Evolutionary conservation across 2,888 invertebrate genomes (phyloP), one percentile per base, ranked within the genome.

Genomic region (Hypomecis punctinalis): DNA sequence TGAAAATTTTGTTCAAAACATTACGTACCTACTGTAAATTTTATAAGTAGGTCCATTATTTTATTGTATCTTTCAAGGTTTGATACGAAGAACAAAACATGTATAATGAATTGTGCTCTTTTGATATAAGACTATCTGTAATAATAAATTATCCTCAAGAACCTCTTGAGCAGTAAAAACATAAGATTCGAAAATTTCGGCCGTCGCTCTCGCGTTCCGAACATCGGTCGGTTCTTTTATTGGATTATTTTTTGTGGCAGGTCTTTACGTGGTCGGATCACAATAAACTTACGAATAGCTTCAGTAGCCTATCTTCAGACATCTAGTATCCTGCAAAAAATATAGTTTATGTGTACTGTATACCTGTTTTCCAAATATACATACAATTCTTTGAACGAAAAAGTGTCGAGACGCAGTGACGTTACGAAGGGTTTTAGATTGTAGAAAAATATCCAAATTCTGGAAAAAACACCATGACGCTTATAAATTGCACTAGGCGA

Each of bases 241-340:
- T 82, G 73, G 77, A 83, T 84, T 84, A 80, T 91, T 91, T 90
- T 91, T 90, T 90, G 87, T 89, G 85, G 81, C 89, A 86, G 84
- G 86, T 89, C 88, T 90, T 89, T 85, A 86, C 80, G 78, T 78
- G 80, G 80, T 76, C 69, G 75, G 73, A 69, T 61, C 61, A 66
- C 56, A 57, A 58, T 61, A 56, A 48, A 57, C 39, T 4, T 58
- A 53, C 11, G 5, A 35, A 35, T 11, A 36, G n/a, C 8, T 37
- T 11, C 65, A 66, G 65, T 66, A 61, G 40, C 49, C n/a, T 45
- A 66, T 39, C 53, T 58, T 48, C 6, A 0, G 6, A 40, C n/a
- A 33, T 13, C 5, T 10, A 36, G 5, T 0, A 48, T 10, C 4
- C 10, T 10, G 36, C 0, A 9, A 35, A 0, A 47, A 13, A 8